Conservation (phyloP, 2,113 vertebrate species). For the Gymnarchus niloticus region DNA sequence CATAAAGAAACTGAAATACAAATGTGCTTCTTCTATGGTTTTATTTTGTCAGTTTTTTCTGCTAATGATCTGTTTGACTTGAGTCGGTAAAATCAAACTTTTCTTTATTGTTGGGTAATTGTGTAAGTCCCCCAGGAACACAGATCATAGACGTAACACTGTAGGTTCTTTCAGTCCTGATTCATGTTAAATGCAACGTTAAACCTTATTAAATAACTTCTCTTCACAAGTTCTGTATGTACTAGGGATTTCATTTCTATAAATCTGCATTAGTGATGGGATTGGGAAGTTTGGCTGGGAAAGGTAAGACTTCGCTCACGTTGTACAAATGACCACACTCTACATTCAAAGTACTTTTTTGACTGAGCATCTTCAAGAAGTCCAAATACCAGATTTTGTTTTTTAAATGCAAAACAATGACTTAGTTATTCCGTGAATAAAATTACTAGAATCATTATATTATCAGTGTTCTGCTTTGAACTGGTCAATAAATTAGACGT, state of each 20-base stretch:
- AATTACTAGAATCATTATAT: no score
- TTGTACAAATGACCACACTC: not conserved
- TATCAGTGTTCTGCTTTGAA: no score
- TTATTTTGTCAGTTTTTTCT: not conserved
- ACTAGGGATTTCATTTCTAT: not conserved
- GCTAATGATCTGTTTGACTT: not conserved
- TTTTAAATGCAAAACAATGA: not conserved
- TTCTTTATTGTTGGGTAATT: not conserved
- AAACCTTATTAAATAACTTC: no score
- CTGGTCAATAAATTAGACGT: not conserved
- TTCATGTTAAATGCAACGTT: not conserved
- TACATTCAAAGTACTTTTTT: no score
- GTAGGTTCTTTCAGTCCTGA: no score
- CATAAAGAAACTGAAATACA: not conserved
- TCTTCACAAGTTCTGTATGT: not conserved
- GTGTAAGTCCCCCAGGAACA: not conserved
- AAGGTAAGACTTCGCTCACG: not conserved
- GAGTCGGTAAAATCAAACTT: not conserved
- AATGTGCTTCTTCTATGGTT: not conserved
- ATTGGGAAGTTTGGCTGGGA: not conserved
- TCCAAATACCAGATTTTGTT: no score
- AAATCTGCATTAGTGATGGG: not conserved
- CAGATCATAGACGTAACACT: no score
- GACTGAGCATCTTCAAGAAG: no score
- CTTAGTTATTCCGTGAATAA: not conserved